Evolutionary conservation across 2,113 vertebrate species (phyloP).

Genomic region (Syngnathoides biaculeatus): DNA sequence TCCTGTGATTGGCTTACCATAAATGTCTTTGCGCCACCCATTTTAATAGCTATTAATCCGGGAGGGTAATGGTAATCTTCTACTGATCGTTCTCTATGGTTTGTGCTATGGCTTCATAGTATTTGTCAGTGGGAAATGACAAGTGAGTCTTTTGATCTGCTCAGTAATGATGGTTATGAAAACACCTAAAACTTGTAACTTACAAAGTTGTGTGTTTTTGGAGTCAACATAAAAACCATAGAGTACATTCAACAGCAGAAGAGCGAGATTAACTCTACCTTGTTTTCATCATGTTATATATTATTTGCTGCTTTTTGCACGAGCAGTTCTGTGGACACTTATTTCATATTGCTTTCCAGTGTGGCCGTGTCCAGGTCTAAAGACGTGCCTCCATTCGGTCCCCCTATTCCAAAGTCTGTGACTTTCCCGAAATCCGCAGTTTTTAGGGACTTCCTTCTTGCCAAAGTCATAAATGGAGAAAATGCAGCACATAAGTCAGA

Average conservation of each 20-base stretch:
- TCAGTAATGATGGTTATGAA: conserved; percentile 62
- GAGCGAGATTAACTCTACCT: conserved; percentile 35
- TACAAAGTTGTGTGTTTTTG: conserved; percentile 38
- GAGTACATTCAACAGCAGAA: conserved; percentile 37
- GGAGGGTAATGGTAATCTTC: conserved; percentile 54
- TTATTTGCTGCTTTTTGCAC: conserved; percentile 30
- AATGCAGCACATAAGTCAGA: conserved; percentile 96
- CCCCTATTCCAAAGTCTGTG: conserved; percentile 94
- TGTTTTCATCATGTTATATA: conserved; percentile 14
- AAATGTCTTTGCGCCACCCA: conserved; percentile 40
- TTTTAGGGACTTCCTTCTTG: conserved; percentile 97
- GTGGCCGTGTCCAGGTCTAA: conserved; percentile 96
- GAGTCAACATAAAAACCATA: conserved; percentile 54
- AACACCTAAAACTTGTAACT: conserved; percentile 64
- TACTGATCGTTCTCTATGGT: conserved; percentile 45
- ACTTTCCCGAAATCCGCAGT: conserved; percentile 97
- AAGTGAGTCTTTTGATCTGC: conserved; percentile 48
- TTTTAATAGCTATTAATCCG: conserved; percentile 46
- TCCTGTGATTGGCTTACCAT: conserved; percentile 48
- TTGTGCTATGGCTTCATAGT: conserved; percentile 50
- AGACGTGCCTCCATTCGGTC: conserved; percentile 92
- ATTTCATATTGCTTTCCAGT: conserved; percentile 60
- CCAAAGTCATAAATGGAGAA: conserved; percentile 97
- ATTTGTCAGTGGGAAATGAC: conserved; percentile 26
- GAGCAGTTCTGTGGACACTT: conserved; percentile 16